Evolutionary conservation across 1,140 invertebrate species (phyloP), one percentile per base, ranked within the genome.

Genomic region (Lasaia peninsularis): DNA sequence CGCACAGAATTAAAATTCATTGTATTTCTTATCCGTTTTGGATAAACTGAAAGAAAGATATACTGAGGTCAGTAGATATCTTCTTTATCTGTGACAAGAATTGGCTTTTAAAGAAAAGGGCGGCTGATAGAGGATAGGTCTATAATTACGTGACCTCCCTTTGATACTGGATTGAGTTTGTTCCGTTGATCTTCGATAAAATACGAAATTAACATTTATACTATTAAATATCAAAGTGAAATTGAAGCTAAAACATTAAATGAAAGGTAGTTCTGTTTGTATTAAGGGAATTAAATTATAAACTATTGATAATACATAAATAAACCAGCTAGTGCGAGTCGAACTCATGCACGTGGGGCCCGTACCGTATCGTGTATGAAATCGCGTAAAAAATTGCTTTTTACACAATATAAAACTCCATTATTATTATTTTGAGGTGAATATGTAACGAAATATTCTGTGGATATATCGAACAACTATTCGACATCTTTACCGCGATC

Each of bases 1-100:
- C 62, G 52, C 51, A 65, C 59, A 61, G 76, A 86, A 86, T 88
- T 88, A 86, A 86, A 88, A 86, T 86, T 88, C 83, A 88, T 88
- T 86, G 86, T 88, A 80, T 80, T 69, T 79, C 68, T 88, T 88
- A 88, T 88, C 85, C 85, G 69, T 28, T 28, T 28, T 28, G 24
- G 24, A 28, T 28, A 28, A 28, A 28, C 24, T 28, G 69, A 80
- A 72, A 67, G 67, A 73, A 68, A 80, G 76, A 83, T 78, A 78
- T 72, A 71, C 68, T 62, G 78, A 79, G 83, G 81, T 88, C 86
- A 86, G 66, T 58, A 70, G 78, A 84, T 81, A 86, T 86, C 82
- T 80, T 69, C 63, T 72, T 88, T 88, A 88, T 88, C 85, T 73
- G 56, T 65, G 67, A 88, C 85, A 86, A 78, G 81, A 79, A 86